Conservation (phyloP, 2,113 vertebrate genomes). For the Meriones unguiculatus region DNA sequence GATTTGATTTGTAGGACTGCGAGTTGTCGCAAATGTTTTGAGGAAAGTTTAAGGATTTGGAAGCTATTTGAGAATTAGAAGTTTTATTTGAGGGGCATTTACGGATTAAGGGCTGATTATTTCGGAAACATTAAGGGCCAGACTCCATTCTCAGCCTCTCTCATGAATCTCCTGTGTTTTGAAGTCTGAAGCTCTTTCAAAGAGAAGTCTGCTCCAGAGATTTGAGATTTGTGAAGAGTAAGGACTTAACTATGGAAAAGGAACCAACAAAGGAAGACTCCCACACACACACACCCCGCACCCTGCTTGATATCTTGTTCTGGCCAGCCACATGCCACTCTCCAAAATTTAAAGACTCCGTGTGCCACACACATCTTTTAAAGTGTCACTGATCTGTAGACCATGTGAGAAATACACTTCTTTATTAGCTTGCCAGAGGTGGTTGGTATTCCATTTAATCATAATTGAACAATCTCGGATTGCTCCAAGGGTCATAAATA, state of each 20-base stretch:
- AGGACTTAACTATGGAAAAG: background rate
- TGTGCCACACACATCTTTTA: background rate
- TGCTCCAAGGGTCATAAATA: background rate
- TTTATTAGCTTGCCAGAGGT: background rate
- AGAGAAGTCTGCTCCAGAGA: conserved; percentile 37
- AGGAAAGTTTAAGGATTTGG: conserved; percentile 69
- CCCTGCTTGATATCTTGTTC: background rate
- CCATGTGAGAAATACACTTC: background rate
- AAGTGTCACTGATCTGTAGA: background rate
- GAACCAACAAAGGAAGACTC: background rate
- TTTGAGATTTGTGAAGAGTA: conserved; percentile 6
- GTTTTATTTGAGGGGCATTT: conserved; percentile 66
- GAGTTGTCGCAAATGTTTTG: background rate
- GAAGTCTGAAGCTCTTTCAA: conserved; percentile 62
- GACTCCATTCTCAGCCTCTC: conserved; percentile 42
- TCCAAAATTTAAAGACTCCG: background rate
- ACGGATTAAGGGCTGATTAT: conserved; percentile 63
- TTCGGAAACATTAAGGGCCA: conserved; percentile 57
- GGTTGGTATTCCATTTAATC: background rate
- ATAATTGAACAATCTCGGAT: background rate
- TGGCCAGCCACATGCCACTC: background rate
- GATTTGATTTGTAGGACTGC: conserved; percentile 61
- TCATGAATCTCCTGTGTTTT: background rate
- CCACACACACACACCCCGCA: too few species aligned
- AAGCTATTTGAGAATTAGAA: conserved; percentile 71